Evolutionary conservation across 1,140 invertebrate genomes (phyloP).

Genomic region (Cecropterus lyciades): DNA sequence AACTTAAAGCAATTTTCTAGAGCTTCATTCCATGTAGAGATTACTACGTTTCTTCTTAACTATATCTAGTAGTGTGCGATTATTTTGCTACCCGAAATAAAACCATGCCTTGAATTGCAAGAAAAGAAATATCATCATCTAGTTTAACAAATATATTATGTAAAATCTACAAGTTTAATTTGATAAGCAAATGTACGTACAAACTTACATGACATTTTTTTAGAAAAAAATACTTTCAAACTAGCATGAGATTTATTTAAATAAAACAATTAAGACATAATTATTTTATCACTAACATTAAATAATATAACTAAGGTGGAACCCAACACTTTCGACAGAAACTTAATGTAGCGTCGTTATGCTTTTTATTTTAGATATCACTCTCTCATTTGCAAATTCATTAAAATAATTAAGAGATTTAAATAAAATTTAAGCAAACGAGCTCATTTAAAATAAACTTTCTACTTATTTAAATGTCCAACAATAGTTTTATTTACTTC

Average conservation of each 20-base stretch:
- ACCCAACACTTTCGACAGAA: neutral
- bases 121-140: no score
- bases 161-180: no score
- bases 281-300: constrained; percentile 14
- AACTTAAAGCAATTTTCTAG: no score
- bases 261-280: constrained; percentile 22
- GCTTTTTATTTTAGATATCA: constrained; percentile 14
- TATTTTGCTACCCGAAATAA: no score
- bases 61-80: no score
- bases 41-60: no score
- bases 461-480: constrained; percentile 16
- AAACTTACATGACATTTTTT: no score
- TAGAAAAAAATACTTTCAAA: no score
- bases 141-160: no score
- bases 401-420: constrained; percentile 32
- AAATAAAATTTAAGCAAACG: constrained; percentile 11
- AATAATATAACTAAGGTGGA: neutral
- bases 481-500: neutral
- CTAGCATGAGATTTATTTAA: neutral
- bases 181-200: no score
- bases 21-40: no score
- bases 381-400: constrained; percentile 23
- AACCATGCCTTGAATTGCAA: no score
- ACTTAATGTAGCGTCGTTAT: constrained; percentile 11
- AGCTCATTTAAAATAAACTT: constrained; percentile 15